Conservation (phyloP, 2,113 vertebrate species). For the Albula goreensis region DNA sequence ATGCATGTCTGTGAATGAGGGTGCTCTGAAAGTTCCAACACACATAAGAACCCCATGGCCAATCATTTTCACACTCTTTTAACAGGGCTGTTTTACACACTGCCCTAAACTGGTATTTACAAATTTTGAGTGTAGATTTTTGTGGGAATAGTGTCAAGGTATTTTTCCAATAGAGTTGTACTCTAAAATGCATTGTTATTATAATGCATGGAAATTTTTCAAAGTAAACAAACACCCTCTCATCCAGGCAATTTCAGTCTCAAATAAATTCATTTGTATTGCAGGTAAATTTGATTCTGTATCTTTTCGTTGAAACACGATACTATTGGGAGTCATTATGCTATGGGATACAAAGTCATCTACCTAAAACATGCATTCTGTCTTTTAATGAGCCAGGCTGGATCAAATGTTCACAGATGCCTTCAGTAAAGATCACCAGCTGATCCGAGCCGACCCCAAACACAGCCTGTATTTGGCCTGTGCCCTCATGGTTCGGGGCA, state of each 20-base stretch:
- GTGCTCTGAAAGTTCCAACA: neutral
- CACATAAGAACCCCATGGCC: neutral
- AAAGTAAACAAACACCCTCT: neutral
- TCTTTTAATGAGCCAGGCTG: constrained; percentile 64
- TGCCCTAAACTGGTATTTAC: no score
- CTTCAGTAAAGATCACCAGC: constrained; percentile 91
- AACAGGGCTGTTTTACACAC: no score
- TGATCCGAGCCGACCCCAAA: constrained; percentile 87
- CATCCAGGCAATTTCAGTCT: neutral
- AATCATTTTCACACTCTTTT: neutral
- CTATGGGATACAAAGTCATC: neutral
- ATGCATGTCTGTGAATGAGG: constrained; percentile 2
- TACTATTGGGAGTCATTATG: no score
- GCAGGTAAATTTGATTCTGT: neutral
- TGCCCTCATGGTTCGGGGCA: constrained; percentile 88
- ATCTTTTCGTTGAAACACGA: neutral
- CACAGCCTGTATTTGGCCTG: constrained; percentile 89
- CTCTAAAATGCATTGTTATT: neutral
- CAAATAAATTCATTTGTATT: no score
- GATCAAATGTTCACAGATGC: constrained; percentile 98
- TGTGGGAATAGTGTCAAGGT: no score
- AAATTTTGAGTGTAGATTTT: no score
- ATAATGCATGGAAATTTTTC: neutral
- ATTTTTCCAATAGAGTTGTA: neutral
- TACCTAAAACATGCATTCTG: neutral